Evolutionary conservation across 1,140 invertebrate species (phyloP), one percentile per base, ranked within the genome.

Genomic region (Carcinoscorpius rotundicauda): DNA sequence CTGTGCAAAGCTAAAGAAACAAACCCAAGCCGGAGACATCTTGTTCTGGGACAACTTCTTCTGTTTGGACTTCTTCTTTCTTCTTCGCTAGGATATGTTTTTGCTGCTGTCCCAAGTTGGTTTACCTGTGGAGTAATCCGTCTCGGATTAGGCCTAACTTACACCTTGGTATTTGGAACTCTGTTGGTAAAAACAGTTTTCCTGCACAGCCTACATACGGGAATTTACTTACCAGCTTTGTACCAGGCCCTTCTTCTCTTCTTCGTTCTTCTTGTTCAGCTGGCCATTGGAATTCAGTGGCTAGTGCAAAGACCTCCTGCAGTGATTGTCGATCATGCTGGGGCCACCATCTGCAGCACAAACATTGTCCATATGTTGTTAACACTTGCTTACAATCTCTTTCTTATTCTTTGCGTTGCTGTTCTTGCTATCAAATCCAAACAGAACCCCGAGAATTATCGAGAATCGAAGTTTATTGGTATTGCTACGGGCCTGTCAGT

Each of bases 151-250:
- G 92, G 93, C 50, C 82, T 94, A 10, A 84, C 89, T 4, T 93
- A 92, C 70, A 85, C 89, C n/a, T 80, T 95, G n/a, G 87, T 94
- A 48, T 97, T 95, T 75, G 87, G 89, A 10, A 87, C 93, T 0
- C 81, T 97, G 49, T 82, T 97, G 64, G 93, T 97, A 65, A 97
- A 97, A 78, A 90, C 91, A 73, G 89, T 96, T 59, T 94, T 96
- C 74, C 81, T 96, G 57, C 84, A 96, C 66, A 93, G 90, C 70
- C 83, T 95, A 55, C 91, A 94, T 74, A 86, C 87, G 50, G 91
- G 92, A 6, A 89, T 94, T 49, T 95, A 96, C 75, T 79, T 96
- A n/a, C 91, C 91, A 51, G 91, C 92, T 3, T 86, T 89, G 4
- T 96, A 96, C 78, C 92, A 82, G 78, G 90, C 88, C 61, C 78